Percentiles rank a stretch among this genome's conserved stretches.
Evolutionary conservation across 2,888 invertebrate genomes (phyloP).

Genomic region (Bursaphelenchus okinawaensis): DNA sequence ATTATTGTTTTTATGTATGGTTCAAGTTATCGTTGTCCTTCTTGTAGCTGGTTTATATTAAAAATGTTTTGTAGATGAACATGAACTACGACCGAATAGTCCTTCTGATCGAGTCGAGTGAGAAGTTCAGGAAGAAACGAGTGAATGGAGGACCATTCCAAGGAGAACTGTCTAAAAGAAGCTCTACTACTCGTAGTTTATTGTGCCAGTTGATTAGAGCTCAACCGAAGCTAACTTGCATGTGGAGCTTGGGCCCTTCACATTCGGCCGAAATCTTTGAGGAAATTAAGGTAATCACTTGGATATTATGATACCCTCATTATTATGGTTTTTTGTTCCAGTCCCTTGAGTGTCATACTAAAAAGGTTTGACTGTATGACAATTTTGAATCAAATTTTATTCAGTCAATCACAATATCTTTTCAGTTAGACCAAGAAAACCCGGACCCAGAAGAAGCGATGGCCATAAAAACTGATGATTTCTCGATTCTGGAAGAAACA

Average conservation of each 20-base stretch:
- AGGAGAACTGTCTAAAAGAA: constrained; percentile 50
- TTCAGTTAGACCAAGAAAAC: constrained; percentile 22
- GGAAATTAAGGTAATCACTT: constrained; percentile 35
- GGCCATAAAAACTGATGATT: constrained; percentile 15
- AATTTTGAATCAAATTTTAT: neutral
- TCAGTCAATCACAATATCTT: neutral
- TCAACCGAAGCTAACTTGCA: constrained; percentile 73
- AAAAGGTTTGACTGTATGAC: too few species aligned
- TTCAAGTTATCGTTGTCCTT: constrained; percentile 1
- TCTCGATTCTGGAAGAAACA: constrained; percentile 1
- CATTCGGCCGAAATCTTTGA: constrained; percentile 39
- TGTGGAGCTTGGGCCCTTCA: constrained; percentile 31
- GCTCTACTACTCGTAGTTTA: constrained; percentile 44
- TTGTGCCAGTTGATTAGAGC: constrained; percentile 86
- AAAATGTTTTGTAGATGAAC: constrained; percentile 42
- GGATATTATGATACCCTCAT: constrained; percentile 1
- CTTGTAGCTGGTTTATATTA: neutral
- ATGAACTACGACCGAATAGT: constrained; percentile 46
- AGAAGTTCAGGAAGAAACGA: constrained; percentile 45
- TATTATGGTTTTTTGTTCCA: constrained; percentile 12
- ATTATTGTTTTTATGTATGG: neutral
- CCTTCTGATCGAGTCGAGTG: constrained; percentile 50
- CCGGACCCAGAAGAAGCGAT: constrained; percentile 19
- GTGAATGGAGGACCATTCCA: constrained; percentile 54
- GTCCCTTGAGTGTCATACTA: too few species aligned